Evolutionary conservation across 1,140 invertebrate species (phyloP), one percentile per base, ranked within the genome.

Genomic region (Metaphire vulgaris): DNA sequence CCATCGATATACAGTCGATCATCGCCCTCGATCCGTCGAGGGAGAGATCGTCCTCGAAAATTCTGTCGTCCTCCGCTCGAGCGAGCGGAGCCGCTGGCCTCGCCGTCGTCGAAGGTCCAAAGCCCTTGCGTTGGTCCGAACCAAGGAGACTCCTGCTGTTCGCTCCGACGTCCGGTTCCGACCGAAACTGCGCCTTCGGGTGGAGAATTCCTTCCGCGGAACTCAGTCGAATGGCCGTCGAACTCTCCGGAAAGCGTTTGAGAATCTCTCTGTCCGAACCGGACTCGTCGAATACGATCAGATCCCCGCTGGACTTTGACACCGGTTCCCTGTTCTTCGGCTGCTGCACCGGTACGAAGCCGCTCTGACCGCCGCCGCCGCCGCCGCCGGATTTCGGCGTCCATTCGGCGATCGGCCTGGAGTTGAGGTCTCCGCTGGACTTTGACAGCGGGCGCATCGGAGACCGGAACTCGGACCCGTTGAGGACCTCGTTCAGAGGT

Each of bases 1-100:
- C 77, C 0, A 33, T 68, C 12, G 41, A 76, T 16, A 76, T 71
- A 26, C 75, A 76, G 34, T 76, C 72, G 21, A 73, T 32, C 69
- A 76, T 65, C 32, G 34, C 33, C n/a, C 56, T 33, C 32, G 65
- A 30, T 1, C 21, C 66, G 21, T 34, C 65, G 29, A 21, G 21
- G 6, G 41, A 56, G 41, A 56, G 41, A 56, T 56, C 41, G 41
- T 56, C 41, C 21, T 56, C 41, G 21, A 56, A 56, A 21, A 56
- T 56, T 21, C 6, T 56, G 41, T 56, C 41, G 21, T 56, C 41
- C 41, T 56, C 41, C 6, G 41, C 41, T 12, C 21, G 41, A 21
- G 41, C 41, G 21, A 56, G 41, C 21, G 41, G 41, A 6, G 41
- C 41, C 41, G 6, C 21, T 21, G 6, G 6, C 6, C 6, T 21